Base-by-base conservation (phyloP, 2,888 invertebrate genomes). In the Melieria picta region DNA sequence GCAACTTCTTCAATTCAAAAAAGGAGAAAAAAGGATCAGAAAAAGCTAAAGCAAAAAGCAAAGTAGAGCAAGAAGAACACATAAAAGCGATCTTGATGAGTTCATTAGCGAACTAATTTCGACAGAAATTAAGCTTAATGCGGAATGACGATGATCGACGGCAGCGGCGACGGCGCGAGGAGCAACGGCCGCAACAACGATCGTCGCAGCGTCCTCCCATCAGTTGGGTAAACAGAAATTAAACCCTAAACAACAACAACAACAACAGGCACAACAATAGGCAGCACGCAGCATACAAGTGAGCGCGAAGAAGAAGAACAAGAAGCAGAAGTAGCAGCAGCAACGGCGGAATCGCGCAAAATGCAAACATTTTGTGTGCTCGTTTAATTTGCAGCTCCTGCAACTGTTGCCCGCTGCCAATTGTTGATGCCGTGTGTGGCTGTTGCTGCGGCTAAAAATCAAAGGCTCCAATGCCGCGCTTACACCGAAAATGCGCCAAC, bases 91-190 rank as follows among this genome's bases (percentile, higher is more conserved):
- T 77, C 76, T 77, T 84, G 83, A 84, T 84, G 85, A 81, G 84
- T 84, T 84, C 83, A 84, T 84, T 84, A 84, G 79, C 80, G 80
- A 80, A 81, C 82, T 82, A 84, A 84, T 83, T 84, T 83, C 81
- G 81, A 80, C 80, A 82, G 81, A 79, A 84, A 84, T 84, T 82
- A 83, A 83, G 81, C 83, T 83, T 83, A 84, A 83, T 82, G 80
- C 77, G 80, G 80, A 80, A 77, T 78, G 82, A 82, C 82, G 78
- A 80, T 77, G 79, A 81, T 69, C 67, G 67, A 52, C 64, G 57
- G 11, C 57, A 66, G 47, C 46, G 45, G 10, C 16, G 1, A 16
- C 16, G 16, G 1, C 16, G 16, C 16, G 16, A 16, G 0, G 16
- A 16, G 16, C 65, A 55, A 45, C 56, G 55, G 45, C 13, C 11